phyloP scores from a whole-genome alignment of 2,113 vertebrate genomes.

The Trinectes maculatus region DNA sequence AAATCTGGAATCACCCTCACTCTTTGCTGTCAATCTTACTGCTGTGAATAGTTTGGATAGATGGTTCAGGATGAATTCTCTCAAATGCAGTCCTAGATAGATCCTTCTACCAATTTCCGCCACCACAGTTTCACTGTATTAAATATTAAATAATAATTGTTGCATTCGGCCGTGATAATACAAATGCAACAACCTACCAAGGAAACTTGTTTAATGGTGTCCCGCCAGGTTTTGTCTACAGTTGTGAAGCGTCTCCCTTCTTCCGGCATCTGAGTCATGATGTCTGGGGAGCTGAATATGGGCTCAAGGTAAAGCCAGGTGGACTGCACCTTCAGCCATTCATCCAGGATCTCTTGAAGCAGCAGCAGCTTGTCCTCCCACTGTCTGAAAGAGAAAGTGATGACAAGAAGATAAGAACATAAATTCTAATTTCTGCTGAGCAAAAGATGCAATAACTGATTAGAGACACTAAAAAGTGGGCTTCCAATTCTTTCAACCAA shows the following conservation, averaged over 20 bases:
- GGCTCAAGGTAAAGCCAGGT: slow-evolving; percentile 91
- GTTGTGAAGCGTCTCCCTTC: slow-evolving; percentile 84
- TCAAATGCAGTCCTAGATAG: too few relatives aligned
- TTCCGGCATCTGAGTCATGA: slow-evolving; percentile 90
- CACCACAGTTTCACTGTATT: too few relatives aligned
- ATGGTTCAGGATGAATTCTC: too few relatives aligned
- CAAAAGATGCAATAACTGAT: too few relatives aligned
- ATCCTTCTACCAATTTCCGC: too few relatives aligned
- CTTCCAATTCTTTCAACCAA: too few relatives aligned
- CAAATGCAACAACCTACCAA: slow-evolving; percentile 71
- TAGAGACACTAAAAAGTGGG: too few relatives aligned
- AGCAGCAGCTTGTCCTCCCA: slow-evolving; percentile 89
- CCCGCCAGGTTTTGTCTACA: slow-evolving; percentile 89
- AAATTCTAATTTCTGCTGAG: not conserved
- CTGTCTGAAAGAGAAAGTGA: slow-evolving; percentile 68
- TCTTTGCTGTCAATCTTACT: slow-evolving; percentile 12
- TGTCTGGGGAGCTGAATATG: slow-evolving; percentile 91
- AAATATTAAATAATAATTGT: too few relatives aligned
- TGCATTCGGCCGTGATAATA: not conserved
- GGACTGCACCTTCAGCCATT: slow-evolving; percentile 90
- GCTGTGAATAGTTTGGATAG: too few relatives aligned
- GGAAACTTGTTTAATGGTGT: slow-evolving; percentile 83
- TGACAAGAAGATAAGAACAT: not conserved
- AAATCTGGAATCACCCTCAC: not conserved
- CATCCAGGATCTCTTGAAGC: slow-evolving; percentile 89